phyloP scores from a whole-genome alignment of 2,888 invertebrate genomes.

The Tenodera sinensis region DNA sequence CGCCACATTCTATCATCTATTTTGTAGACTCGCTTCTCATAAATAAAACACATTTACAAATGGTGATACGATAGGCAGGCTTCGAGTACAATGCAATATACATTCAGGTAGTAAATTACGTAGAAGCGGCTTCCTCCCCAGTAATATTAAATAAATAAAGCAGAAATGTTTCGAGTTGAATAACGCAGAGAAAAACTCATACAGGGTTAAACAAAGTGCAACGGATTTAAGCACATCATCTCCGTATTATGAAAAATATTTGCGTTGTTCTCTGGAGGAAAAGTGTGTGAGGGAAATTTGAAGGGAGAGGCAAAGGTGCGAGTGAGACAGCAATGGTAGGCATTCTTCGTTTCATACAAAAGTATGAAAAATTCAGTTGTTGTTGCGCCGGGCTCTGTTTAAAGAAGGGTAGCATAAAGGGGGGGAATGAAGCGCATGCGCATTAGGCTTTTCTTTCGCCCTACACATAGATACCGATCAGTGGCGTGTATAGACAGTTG shows the following conservation, averaged over 20 bases:
- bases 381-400: not conserved
- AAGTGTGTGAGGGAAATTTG: not conserved
- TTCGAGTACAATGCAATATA: not conserved
- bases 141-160: not conserved
- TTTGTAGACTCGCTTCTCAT: too few species aligned
- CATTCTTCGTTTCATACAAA: not conserved
- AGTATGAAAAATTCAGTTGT: constrained; percentile 14
- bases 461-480: not conserved
- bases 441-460: not conserved
- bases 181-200: not conserved
- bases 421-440: not conserved
- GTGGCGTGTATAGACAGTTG: not conserved
- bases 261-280: not conserved
- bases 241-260: not conserved
- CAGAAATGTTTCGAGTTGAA: not conserved
- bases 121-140: not conserved
- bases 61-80: too few species aligned
- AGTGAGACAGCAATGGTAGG: not conserved
- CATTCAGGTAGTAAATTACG: not conserved
- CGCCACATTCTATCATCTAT: too few species aligned
- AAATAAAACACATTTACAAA: too few species aligned
- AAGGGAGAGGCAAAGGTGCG: not conserved
- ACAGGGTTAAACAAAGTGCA: not conserved
- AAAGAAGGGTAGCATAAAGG: not conserved
- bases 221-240: not conserved